Evolutionary conservation across 2,888 invertebrate species (phyloP), one percentile per base, ranked within the genome.

Genomic region (Trichopoda pennipes): DNA sequence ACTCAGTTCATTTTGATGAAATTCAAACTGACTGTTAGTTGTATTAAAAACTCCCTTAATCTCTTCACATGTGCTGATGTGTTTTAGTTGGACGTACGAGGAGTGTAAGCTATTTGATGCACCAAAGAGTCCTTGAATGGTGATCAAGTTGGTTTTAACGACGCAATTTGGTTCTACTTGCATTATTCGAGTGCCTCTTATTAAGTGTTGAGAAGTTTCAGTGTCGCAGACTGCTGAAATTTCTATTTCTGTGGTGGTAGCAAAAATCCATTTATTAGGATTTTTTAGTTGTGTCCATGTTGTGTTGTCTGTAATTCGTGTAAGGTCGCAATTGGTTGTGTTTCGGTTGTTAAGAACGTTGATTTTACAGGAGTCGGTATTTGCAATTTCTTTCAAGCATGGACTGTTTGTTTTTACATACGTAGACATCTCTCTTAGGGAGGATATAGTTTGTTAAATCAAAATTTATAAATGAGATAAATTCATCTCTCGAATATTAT

Each of bases 21-120:
- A 9, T 55, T 28, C n/a, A 28, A 7, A 55, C 16, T 56, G 32
- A 10, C n/a, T 56, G 35, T 19, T 51, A 51, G 51, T 51, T 3
- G 19, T 51, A 51, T n/a, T 58, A 21, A 38, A 6, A 4, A 58
- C 35, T 58, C 28, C 1, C 3, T 35, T 58, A 19, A 58, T 58
- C 9, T 61, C 23, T n/a, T 61, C 42, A 9, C 42, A 23, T 9
- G 42, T 61, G 21, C 19, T 19, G 17, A 56, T 56, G 35, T 32
- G 35, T 14, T 28, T 17, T 6, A 56, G 35, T 32, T 35, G 56
- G 32, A 32, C 56, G 32, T 56, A 56, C 10, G 56, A 56, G 4
- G 56, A 19, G 21, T 56, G 56, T 19, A 35, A 56, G 17, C 17
- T 35, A 16, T 55, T 55, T 55, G 28, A 55, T 16, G 55, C 55